A percentile compares a stretch with the other conserved stretches of the same genome.
These are phyloP conservation scores for Meda fulgida DNA, from an alignment of 2,797 vertebrate species.

Conservation along the genomic window DNA sequence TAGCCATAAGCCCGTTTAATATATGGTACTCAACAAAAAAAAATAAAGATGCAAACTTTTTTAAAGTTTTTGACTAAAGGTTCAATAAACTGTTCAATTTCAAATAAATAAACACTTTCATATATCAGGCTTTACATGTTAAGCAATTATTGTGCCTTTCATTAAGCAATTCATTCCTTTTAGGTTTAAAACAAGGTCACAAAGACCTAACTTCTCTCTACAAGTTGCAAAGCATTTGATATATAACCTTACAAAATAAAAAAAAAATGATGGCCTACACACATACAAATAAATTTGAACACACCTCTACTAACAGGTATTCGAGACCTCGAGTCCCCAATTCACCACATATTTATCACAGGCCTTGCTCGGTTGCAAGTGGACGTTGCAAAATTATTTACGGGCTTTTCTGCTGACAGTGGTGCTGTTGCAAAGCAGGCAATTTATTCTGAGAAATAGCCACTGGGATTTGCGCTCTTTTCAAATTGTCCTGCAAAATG, in stretches of 20 bases:
- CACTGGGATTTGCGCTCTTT: slow-evolving; percentile 55
- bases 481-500: slow-evolving; percentile 59
- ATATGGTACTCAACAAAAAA: not conserved
- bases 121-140: not conserved
- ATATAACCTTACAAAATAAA: not conserved
- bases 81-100: not conserved
- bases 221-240: not conserved
- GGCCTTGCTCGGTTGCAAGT: slow-evolving; percentile 35
- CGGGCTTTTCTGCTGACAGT: slow-evolving; percentile 58
- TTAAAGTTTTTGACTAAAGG: not conserved
- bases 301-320: slow-evolving; percentile 39
- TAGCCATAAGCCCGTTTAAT: not conserved
- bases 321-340: slow-evolving; percentile 46
- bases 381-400: slow-evolving; percentile 54
- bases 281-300: not conserved
- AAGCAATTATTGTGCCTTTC: not conserved
- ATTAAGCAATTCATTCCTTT: not conserved
- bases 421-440: slow-evolving; percentile 53
- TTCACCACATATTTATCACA: slow-evolving; percentile 56
- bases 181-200: slow-evolving; percentile 10
- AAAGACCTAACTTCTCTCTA: not conserved
- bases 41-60: not conserved
- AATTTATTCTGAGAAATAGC: slow-evolving; percentile 61
- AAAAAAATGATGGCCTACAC: not conserved
- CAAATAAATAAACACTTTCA: not conserved